Evolutionary conservation across 2,113 vertebrate species (phyloP), one percentile per base, ranked within the genome.

Genomic region (Coryphaenoides rupestris): DNA sequence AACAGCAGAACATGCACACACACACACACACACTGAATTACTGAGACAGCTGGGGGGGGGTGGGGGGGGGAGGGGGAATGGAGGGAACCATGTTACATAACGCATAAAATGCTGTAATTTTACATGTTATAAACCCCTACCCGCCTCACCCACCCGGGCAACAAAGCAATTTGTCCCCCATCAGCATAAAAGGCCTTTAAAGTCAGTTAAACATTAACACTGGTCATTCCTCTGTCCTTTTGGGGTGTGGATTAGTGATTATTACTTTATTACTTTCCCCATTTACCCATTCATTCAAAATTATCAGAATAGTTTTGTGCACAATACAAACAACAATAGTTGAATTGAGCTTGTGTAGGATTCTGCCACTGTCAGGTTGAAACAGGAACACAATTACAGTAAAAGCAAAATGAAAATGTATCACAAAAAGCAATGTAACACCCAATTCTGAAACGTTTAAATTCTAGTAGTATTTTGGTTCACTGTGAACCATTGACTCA

Each of bases 201-300:
- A 85, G 56, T 5, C 59, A 70, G 89, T 91, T 92, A 91, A 90
- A 88, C 82, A 90, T 92, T 92, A 91, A 92, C 89, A 73, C 17
- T 21, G 63, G 78, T 88, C 78, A 83, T 77, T 78, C 81, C 56
- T 55, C 71, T 75, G 28, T 63, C 19, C 72, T 16, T 33, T 9
- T 58, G 23, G 28, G 23, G 0, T 40, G 22, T 46, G 17, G 80
- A 69, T 84, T 77, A 40, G 33, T 40, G 83, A n/a, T 21, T 50
- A 82, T 86, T 83, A 70, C 65, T 56, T 12, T 66, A 16, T 19
- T 66, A 7, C 22, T 17, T 5, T 5, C 5, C 33, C 60, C 53
- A 54, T 14, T 14, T 13, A 66, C 54, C 60, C 0, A 5, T 5
- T 21, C 50, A 52, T 50, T 45, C 60, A 58, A 60, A n/a, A n/a